phyloP scores from a whole-genome alignment of 2,113 vertebrate species.

The Galemys pyrenaicus region DNA sequence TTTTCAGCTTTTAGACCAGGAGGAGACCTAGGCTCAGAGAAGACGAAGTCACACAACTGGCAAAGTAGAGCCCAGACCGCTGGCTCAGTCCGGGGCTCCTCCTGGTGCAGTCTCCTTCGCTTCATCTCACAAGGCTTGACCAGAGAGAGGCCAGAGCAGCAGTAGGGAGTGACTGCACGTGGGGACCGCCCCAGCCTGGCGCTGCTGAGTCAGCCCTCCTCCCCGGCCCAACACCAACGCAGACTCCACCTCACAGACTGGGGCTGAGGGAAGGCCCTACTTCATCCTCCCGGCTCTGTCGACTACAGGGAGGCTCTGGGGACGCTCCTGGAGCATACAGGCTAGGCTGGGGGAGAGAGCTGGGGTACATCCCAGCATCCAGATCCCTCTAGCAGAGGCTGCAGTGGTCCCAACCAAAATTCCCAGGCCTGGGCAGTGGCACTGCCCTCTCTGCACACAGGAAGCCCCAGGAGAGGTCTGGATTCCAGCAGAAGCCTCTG shows the following conservation, averaged over 20 bases:
- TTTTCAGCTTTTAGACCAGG: not conserved
- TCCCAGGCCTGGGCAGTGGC: not conserved
- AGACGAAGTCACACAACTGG: not conserved
- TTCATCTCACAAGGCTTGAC: not conserved
- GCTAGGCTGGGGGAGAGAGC: not conserved
- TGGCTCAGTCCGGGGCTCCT: not conserved
- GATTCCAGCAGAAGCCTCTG: not conserved
- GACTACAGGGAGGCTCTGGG: not conserved
- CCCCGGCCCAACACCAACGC: not conserved
- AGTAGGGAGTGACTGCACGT: not conserved
- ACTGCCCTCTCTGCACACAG: not conserved
- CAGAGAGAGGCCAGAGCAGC: not conserved
- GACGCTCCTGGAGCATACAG: not conserved
- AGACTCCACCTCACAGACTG: not conserved
- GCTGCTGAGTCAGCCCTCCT: not conserved
- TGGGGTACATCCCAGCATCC: not conserved
- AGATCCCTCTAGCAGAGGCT: not conserved
- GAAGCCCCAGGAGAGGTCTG: not conserved
- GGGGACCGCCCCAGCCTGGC: not conserved
- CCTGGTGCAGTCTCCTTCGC: not conserved
- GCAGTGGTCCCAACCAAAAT: not conserved
- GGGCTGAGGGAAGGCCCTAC: not conserved
- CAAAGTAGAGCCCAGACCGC: not conserved
- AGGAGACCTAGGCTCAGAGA: not conserved
- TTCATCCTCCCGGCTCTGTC: not conserved